phyloP scores from a whole-genome alignment of 2,797 vertebrate genomes.

The Limnodromus scolopaceus region DNA sequence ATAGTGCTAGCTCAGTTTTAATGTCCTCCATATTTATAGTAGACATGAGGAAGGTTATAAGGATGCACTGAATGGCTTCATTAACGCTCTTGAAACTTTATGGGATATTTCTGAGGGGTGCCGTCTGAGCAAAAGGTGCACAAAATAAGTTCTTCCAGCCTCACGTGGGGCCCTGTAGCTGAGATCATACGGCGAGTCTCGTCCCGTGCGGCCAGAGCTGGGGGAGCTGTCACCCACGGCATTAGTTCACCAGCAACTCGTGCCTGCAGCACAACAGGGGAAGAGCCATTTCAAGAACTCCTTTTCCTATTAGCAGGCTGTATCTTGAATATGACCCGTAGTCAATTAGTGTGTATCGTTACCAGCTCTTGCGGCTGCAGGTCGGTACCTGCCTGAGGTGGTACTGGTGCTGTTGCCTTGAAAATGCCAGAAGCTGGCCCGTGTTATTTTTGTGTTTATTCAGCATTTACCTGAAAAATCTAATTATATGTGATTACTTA shows the following conservation, averaged over 20 bases:
- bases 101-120: not conserved
- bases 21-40: fast-evolving
- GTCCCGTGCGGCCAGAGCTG: fast-evolving
- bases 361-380: not conserved
- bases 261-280: not conserved
- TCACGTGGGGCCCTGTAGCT: not conserved
- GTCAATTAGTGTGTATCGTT: not conserved
- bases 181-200: not conserved
- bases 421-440: not conserved
- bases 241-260: not conserved
- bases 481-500: not conserved
- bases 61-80: not conserved
- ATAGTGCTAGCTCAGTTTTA: not conserved
- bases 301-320: not conserved
- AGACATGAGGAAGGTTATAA: not conserved
- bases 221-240: not conserved
- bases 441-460: not conserved
- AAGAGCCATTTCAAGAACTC: conserved; percentile 12
- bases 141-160: not conserved
- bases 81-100: not conserved
- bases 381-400: not conserved
- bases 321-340: not conserved
- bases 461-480: not conserved
- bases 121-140: not conserved
- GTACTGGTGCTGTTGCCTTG: not conserved